A percentile compares a stretch with the other conserved stretches of the same genome.
Conservation (phyloP, 2,797 vertebrate genomes). For the Sebastes miniatus region DNA sequence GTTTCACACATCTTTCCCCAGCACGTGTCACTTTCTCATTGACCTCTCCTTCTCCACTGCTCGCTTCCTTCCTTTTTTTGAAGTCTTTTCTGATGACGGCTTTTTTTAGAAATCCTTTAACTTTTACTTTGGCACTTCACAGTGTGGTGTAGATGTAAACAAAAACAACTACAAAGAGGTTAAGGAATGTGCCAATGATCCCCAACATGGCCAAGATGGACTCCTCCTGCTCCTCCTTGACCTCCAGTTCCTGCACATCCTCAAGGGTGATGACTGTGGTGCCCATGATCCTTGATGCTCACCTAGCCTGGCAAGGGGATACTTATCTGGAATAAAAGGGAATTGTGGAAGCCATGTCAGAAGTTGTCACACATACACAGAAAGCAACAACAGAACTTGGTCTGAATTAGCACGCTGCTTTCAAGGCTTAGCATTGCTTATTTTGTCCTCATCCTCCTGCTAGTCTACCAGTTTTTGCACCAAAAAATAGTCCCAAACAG, state of each 20-base stretch:
- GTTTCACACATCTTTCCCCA: slow-evolving; percentile 28
- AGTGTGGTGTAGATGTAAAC: slow-evolving; percentile 92
- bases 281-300: slow-evolving; percentile 83
- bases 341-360: slow-evolving; percentile 10
- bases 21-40: background rate
- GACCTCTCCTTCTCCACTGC: background rate
- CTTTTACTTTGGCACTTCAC: slow-evolving; percentile 66
- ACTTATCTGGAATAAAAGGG: slow-evolving; percentile 78
- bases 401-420: background rate
- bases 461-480: background rate
- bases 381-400: background rate
- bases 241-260: slow-evolving; percentile 86
- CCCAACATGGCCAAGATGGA: slow-evolving; percentile 90
- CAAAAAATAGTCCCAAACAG: background rate
- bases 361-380: background rate
- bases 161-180: slow-evolving; percentile 92
- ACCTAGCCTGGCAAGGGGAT: slow-evolving; percentile 78
- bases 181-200: slow-evolving; percentile 90
- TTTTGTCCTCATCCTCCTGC: background rate
- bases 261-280: slow-evolving; percentile 88
- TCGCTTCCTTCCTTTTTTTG: background rate
- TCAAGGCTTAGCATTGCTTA: background rate
- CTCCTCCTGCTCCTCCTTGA: slow-evolving; percentile 92
- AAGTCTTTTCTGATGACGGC: background rate
- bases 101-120: background rate